A percentile compares a stretch with the other conserved stretches of the same genome.
These are phyloP conservation scores for Periophthalmus modestus DNA, from an alignment of 2,113 vertebrate species.

Conservation along the genomic window DNA sequence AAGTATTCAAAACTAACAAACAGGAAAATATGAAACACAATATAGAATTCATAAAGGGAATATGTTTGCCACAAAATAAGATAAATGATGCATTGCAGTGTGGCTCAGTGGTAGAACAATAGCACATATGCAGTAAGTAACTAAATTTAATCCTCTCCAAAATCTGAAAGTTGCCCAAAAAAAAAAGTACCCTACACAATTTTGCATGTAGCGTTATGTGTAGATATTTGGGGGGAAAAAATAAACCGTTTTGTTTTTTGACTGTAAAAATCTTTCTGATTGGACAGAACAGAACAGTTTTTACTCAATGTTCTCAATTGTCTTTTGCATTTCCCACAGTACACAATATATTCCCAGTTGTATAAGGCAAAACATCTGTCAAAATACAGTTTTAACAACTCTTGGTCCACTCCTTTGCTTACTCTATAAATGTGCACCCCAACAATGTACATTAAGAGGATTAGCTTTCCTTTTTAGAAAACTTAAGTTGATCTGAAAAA, in stretches of 20 bases:
- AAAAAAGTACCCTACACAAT: too few relatives aligned
- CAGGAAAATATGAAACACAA: too few relatives aligned
- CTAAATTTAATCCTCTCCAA: too few relatives aligned
- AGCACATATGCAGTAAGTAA: too few relatives aligned
- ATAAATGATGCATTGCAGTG: neutral
- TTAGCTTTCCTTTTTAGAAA: neutral
- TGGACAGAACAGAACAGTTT: neutral
- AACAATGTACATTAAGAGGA: constrained; percentile 14
- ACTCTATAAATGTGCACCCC: neutral
- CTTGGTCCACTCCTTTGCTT: neutral
- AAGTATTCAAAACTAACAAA: neutral
- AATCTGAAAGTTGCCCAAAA: too few relatives aligned
- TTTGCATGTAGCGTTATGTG: too few relatives aligned
- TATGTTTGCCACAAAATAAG: neutral
- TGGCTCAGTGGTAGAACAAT: neutral
- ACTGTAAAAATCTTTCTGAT: too few relatives aligned
- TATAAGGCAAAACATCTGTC: neutral
- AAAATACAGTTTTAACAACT: neutral
- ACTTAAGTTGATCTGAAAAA: constrained; percentile 3
- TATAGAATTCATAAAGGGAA: too few relatives aligned
- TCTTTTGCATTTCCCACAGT: neutral
- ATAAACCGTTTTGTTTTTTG: too few relatives aligned
- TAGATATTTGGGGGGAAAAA: too few relatives aligned
- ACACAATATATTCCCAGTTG: neutral
- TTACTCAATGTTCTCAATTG: neutral